Evolutionary conservation across 2,113 vertebrate species (phyloP).

Genomic region (Hippolais icterina): DNA sequence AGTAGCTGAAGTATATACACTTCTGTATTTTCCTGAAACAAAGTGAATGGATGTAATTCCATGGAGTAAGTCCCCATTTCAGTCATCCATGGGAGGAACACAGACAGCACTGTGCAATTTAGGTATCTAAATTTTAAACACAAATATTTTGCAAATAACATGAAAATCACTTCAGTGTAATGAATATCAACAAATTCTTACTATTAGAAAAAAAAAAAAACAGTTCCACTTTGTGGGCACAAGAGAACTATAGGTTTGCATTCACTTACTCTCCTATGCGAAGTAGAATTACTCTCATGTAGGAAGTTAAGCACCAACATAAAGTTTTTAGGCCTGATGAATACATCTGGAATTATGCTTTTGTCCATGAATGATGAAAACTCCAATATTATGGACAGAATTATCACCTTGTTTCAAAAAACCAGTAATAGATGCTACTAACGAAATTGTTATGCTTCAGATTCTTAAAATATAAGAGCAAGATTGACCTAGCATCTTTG

Average conservation of each 20-base stretch:
- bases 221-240: not conserved
- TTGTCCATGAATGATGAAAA: not conserved
- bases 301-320: not conserved
- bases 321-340: not conserved
- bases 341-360: not conserved
- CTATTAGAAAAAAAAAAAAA: not conserved
- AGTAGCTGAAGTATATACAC: not conserved
- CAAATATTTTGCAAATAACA: not conserved
- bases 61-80: not conserved
- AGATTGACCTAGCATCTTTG: not conserved
- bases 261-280: not conserved
- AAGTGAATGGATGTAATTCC: not conserved
- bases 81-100: not conserved
- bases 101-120: not conserved
- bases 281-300: not conserved
- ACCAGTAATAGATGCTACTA: not conserved
- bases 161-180: not conserved
- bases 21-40: not conserved
- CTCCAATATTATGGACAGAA: not conserved
- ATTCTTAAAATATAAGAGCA: not conserved
- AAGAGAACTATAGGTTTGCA: not conserved
- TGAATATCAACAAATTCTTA: not conserved
- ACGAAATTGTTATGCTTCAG: not conserved
- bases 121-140: not conserved
- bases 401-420: not conserved